Evolutionary conservation across 2,888 invertebrate species (phyloP).

Genomic region (Atethmia centrago): DNA sequence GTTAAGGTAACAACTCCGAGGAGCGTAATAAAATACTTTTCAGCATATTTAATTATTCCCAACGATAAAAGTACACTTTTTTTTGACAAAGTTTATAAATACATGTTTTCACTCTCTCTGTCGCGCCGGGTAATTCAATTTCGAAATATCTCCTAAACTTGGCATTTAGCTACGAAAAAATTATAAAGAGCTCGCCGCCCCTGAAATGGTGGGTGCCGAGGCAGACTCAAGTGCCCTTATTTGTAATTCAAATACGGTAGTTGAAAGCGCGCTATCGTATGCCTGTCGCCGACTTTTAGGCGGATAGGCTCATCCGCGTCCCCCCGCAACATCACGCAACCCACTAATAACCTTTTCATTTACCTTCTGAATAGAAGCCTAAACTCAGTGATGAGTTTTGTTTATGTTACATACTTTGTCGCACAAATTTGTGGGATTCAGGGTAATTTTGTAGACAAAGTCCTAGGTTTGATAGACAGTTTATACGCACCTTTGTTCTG

Average conservation of each 20-base stretch:
- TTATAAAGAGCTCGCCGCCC: conserved; percentile 54
- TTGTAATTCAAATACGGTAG: conserved; percentile 76
- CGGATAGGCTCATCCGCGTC: conserved; percentile 55
- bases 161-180: conserved; percentile 62
- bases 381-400: conserved; percentile 56
- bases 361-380: conserved; percentile 58
- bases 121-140: conserved; percentile 64
- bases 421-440: conserved; percentile 27
- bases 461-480: conserved; percentile 9
- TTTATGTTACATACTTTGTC: conserved; percentile 40
- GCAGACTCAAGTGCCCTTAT: conserved; percentile 68
- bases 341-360: conserved; percentile 54
- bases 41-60: conserved; percentile 60
- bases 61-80: conserved; percentile 49
- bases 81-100: conserved; percentile 56
- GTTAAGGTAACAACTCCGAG: conserved; percentile 42
- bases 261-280: conserved; percentile 61
- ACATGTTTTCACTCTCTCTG: conserved; percentile 62
- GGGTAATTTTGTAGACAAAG: conserved; percentile 3
- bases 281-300: conserved; percentile 60
- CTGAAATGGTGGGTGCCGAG: conserved; percentile 59
- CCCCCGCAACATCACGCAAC: conserved; percentile 50
- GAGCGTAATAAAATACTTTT: conserved; percentile 58
- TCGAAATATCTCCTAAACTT: conserved; percentile 58
- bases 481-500: background rate